Base-by-base conservation (phyloP, 2,113 vertebrate genomes). In the Dicentrarchus labrax region DNA sequence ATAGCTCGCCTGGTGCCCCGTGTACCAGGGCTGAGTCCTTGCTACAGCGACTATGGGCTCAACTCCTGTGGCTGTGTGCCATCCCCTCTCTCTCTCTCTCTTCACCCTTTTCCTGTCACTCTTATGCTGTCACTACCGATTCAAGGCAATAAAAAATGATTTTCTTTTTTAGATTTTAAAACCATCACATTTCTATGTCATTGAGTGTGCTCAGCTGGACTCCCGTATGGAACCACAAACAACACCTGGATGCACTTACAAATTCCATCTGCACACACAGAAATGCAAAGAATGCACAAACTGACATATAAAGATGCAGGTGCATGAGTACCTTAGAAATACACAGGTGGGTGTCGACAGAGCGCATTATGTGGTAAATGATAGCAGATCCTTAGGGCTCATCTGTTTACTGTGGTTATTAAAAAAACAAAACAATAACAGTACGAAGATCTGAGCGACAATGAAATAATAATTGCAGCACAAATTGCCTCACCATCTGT, bases 211-310 rank as follows among this genome's bases (percentile, higher is more conserved):
- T 47, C 80, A 72, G 60, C 86, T 92, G 74, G 76, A 50, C 78
- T 39, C 16, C 70, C 66, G 57, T 17, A 8, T 24, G 30, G 68
- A 53, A 50, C 68, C 76, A 66, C 57, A 70, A 72, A 56, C 56
- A 82, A 59, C 82, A 86, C 77, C 82, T 84, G 87, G 59, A 75
- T 3, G 45, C 3, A 3, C 22, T 70, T 54, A 39, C 36, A 17
- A 22, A 43, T 8, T 24, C 61, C 78, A 85, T 64, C 36, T 87
- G 80, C 76, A 80, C 80, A 51, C 50, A 8, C 22, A 72, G 69
- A 67, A 78, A 84, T 41, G 60, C 78, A 43, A 51, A 59, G 54
- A 83, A 76, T 64, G 70, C 59, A 36, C 48, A 36, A 61, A 54
- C 62, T n/a, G 72, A 73, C 73, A 48, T 30, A n/a, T 16, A 30